Base-by-base conservation (phyloP, 2,797 vertebrate genomes). In the Acomys russatus region DNA sequence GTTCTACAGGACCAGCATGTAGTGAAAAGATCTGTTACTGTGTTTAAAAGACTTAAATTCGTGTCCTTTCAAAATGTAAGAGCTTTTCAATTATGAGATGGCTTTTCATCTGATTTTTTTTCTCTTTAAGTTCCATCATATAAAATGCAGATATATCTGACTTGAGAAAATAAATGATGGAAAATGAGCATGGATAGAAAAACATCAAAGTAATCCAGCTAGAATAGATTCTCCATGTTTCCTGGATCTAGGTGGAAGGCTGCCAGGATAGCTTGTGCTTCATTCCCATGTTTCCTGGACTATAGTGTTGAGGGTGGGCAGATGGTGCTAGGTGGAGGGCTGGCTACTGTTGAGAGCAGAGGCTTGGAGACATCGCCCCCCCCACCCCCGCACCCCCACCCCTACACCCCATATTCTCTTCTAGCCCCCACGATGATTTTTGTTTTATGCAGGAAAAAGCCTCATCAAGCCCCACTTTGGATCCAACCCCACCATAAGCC, bases 391-490 rank as follows among this genome's bases (percentile, higher is more conserved):
- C n/a, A n/a, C n/a, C n/a, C n/a, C n/a, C n/a, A 44, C 44, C 44
- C 44, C 44, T 4, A n/a, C n/a, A 3, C 44, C 44, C 6, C 68
- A 9, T 11, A 0, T 8, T 70, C 8, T 77, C 49, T 11, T 84
- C 18, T 18, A 77, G 28, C 56, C 59, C 74, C 84, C 35, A 2
- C 23, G 30, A 63, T 20, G 0, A 89, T 68, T 91, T 35, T 93
- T 17, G 0, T 38, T 90, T 54, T 89, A 71, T 92, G 23, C 92
- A 98, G 98, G 98, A 96, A 98, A 98, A 96, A 98, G 96, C 96
- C 97, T 98, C 20, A 54, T 88, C 76, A 98, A 98, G 92, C 22
- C 96, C 0, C 97, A 96, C 63, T 98, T 97, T 0, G 98, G 98
- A 94, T 96, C 98, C 86, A 98, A 66, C 56, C 90, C 97, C 0